Percentiles rank a stretch among this genome's conserved stretches.
Evolutionary conservation across 2,888 invertebrate species (phyloP).

Genomic region (Cephus pygmeus): DNA sequence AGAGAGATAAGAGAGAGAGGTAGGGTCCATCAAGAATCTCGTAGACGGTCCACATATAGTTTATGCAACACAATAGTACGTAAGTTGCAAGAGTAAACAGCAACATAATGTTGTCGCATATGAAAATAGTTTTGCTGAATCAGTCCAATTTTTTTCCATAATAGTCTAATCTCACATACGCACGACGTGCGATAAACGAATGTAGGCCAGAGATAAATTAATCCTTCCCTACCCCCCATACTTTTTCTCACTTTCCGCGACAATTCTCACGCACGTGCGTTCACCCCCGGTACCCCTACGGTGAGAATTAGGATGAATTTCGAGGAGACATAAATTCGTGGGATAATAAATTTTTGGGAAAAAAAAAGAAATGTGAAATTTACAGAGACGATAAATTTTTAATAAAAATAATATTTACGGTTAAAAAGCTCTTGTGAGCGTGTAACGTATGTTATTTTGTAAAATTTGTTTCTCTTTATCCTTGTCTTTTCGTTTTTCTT

Average conservation of each 20-base stretch:
- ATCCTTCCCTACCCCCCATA: background rate
- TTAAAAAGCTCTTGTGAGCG: background rate
- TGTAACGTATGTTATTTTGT: background rate
- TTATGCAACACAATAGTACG: background rate
- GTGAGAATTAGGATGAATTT: background rate
- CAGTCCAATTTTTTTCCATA: background rate
- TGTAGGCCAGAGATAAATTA: conserved; percentile 5
- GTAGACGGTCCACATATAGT: background rate
- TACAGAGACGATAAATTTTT: background rate
- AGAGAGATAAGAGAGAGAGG: background rate
- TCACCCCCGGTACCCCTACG: background rate
- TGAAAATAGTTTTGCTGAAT: background rate
- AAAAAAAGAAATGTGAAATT: background rate
- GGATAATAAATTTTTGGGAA: background rate
- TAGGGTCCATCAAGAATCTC: background rate
- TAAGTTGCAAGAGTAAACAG: background rate
- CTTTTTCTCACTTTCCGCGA: background rate
- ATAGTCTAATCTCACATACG: background rate
- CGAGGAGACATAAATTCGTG: background rate
- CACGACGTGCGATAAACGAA: background rate
- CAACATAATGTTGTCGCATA: background rate
- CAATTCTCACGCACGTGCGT: background rate
- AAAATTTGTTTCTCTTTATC: too few relatives aligned
- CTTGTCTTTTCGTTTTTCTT: background rate
- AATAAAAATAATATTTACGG: background rate